Base-by-base conservation (phyloP, 2,888 invertebrate genomes). In the Phyto melanocephala region DNA sequence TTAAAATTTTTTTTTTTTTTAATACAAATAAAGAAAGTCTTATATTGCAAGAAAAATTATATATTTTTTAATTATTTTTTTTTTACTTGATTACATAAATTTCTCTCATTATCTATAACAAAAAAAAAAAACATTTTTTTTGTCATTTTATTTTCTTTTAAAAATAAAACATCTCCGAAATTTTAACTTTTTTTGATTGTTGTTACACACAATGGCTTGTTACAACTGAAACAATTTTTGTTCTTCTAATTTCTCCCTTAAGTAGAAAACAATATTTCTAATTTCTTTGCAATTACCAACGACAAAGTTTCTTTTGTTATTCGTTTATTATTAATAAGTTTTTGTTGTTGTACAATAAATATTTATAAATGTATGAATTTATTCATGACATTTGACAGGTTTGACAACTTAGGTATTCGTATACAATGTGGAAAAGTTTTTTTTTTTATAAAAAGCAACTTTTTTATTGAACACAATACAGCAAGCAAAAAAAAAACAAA, bases 371-470 rank as follows among this genome's bases (percentile, higher is more conserved):
- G 17, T 47, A 71, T 76, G 60, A 80, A n/a, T n/a, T n/a, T n/a
- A n/a, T n/a, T n/a, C n/a, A 60, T 65, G 70, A 76, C 42, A 65
- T 52, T 42, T 80, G 80, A 76, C 63, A 80, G 70, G 40, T 75
- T 70, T 75, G 70, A 75, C 70, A 80, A 75, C n/a, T n/a, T n/a
- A n/a, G n/a, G n/a, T n/a, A n/a, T n/a, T n/a, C n/a, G n/a, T n/a
- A n/a, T n/a, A n/a, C n/a, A n/a, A n/a, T n/a, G n/a, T n/a, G n/a
- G n/a, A n/a, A n/a, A n/a, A n/a, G n/a, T n/a, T n/a, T n/a, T n/a
- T n/a, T n/a, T n/a, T n/a, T n/a, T n/a, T n/a, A n/a, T n/a, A n/a
- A n/a, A n/a, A n/a, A n/a, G n/a, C n/a, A n/a, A n/a, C n/a, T n/a
- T n/a, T n/a, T n/a, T n/a, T n/a, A n/a, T n/a, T n/a, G n/a, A n/a